phyloP scores from a whole-genome alignment of 2,113 vertebrate species.

The Periophthalmodon schlosseri region DNA sequence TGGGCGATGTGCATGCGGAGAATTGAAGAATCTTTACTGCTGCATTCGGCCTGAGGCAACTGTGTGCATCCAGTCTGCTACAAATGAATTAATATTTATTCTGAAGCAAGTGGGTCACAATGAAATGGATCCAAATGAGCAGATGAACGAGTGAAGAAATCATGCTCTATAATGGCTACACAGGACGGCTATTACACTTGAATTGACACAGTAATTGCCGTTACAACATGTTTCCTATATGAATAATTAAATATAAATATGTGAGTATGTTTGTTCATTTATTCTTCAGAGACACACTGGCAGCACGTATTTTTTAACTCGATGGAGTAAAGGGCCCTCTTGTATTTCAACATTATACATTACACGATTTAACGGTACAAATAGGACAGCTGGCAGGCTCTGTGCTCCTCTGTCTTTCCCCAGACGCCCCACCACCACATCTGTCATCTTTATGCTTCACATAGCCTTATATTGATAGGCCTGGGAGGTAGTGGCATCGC shows the following conservation, averaged over 20 bases:
- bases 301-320: neutral
- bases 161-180: neutral
- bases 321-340: neutral
- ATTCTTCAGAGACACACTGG: neutral
- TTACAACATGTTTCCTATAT: neutral
- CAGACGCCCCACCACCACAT: constrained; percentile 36
- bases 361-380: constrained; percentile 4
- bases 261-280: neutral
- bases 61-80: neutral
- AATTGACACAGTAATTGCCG: neutral
- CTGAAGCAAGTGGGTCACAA: neutral
- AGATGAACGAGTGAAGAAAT: neutral
- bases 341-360: constrained; percentile 8
- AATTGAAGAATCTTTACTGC: neutral
- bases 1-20: neutral
- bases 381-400: constrained; percentile 18
- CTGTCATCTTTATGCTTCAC: constrained; percentile 49
- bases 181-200: neutral
- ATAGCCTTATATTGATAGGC: constrained; percentile 39
- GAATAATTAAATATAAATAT: neutral
- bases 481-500: constrained; percentile 3
- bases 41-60: neutral
- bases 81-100: neutral
- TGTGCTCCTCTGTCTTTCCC: constrained; percentile 13
- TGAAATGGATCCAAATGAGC: neutral